Conservation (phyloP, 2,888 invertebrate genomes). For the Pogonocherus hispidulus region DNA sequence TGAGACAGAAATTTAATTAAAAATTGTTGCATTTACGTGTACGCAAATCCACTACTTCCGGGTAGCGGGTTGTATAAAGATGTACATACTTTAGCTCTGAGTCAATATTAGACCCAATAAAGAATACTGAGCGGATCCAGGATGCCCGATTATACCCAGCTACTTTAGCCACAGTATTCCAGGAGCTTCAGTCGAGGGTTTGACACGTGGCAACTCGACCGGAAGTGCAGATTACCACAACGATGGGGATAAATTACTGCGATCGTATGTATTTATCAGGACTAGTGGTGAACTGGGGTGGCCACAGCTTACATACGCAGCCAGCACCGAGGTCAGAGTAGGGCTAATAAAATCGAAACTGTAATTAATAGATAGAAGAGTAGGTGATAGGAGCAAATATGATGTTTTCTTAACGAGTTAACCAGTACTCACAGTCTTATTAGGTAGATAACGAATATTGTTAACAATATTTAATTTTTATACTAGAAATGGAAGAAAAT, state of each 20-base stretch:
- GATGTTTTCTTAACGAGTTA: neutral
- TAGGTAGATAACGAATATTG: too few species aligned
- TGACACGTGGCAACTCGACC: slow-evolving; percentile 59
- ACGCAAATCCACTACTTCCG: too few species aligned
- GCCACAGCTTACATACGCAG: neutral
- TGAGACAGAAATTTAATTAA: too few species aligned
- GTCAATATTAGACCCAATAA: too few species aligned
- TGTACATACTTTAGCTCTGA: too few species aligned
- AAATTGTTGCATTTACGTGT: too few species aligned
- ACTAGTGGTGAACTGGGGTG: slow-evolving; percentile 12
- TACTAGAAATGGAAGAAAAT: too few species aligned
- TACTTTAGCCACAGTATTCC: neutral
- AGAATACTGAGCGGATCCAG: too few species aligned
- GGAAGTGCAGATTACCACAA: slow-evolving; percentile 65
- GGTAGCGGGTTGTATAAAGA: too few species aligned
- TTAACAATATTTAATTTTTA: too few species aligned
- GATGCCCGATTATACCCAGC: too few species aligned
- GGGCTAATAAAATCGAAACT: neutral
- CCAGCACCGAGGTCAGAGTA: neutral
- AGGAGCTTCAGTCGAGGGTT: slow-evolving; percentile 9
- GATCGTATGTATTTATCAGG: slow-evolving; percentile 59
- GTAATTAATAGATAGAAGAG: neutral
- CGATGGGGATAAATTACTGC: slow-evolving; percentile 63
- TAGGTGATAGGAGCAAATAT: neutral
- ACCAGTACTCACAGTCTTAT: too few species aligned